phyloP scores from a whole-genome alignment of 2,113 vertebrate species.

The Callospermophilus lateralis region DNA sequence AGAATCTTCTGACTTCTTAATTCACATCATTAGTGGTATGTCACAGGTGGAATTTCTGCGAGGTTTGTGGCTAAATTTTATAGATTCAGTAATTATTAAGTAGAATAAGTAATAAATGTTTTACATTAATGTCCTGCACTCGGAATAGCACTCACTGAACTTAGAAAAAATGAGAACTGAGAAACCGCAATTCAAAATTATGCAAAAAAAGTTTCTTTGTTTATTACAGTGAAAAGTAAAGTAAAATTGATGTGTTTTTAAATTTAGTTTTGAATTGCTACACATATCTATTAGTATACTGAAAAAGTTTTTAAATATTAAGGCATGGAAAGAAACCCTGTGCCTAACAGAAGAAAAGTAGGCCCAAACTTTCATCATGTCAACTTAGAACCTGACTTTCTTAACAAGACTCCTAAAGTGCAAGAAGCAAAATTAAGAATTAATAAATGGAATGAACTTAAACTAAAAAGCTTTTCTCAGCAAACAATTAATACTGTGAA shows the following conservation, averaged over 20 bases:
- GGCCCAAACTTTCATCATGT: too few relatives aligned
- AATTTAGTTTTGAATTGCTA: background rate
- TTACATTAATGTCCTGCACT: background rate
- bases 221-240: background rate
- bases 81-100: background rate
- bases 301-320: background rate
- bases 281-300: background rate
- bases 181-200: background rate
- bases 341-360: too few relatives aligned
- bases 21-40: background rate
- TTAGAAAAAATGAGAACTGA: background rate
- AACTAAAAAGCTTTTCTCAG: too few relatives aligned
- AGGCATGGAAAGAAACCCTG: background rate
- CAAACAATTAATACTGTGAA: too few relatives aligned
- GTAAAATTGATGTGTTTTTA: background rate
- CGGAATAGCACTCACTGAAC: background rate
- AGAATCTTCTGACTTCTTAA: background rate
- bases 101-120: background rate
- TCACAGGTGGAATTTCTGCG: background rate
- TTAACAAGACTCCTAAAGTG: too few relatives aligned
- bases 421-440: too few relatives aligned
- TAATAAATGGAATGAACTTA: too few relatives aligned
- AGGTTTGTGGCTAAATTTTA: background rate
- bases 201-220: background rate
- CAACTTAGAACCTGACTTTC: too few relatives aligned